Evolutionary conservation across 1,140 invertebrate genomes (phyloP).

Genomic region (Agrilus planipennis): DNA sequence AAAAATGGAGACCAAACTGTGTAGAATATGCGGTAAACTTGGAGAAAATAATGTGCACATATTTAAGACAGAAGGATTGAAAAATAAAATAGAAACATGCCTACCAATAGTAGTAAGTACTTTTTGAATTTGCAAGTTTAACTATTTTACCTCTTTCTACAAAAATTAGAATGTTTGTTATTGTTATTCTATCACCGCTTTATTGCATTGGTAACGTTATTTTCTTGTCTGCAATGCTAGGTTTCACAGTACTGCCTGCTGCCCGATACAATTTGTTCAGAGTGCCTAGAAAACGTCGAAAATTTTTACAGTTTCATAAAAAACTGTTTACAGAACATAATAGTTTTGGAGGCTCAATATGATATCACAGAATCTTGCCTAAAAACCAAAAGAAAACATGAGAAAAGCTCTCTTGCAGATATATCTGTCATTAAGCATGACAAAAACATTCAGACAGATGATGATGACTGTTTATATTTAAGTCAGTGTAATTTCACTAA

Average conservation of each 20-base stretch:
- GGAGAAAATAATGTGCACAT: conserved; percentile 22
- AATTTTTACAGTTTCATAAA: conserved; percentile 30
- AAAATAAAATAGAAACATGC: conserved; percentile 32
- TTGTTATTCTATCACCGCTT: background rate
- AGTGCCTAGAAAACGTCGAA: conserved; percentile 24
- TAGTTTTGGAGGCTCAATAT: conserved; percentile 29
- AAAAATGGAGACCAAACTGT: conserved; percentile 28
- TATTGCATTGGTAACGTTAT: too few species aligned
- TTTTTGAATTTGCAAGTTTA: conserved; percentile 1
- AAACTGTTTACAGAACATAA: conserved; percentile 28
- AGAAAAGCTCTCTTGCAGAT: conserved; percentile 19
- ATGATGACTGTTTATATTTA: conserved; percentile 8
- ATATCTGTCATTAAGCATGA: conserved; percentile 10
- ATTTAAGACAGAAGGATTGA: conserved; percentile 30
- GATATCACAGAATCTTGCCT: conserved; percentile 25
- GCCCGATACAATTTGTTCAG: conserved; percentile 28
- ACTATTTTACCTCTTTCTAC: background rate
- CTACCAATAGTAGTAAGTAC: conserved; percentile 29
- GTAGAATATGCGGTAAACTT: conserved; percentile 26
- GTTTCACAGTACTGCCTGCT: conserved; percentile 25
- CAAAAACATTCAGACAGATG: conserved; percentile 23
- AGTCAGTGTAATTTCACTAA: background rate
- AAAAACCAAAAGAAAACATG: conserved; percentile 24
- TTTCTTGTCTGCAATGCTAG: conserved; percentile 13
- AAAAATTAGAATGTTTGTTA: background rate